These are phyloP conservation scores for Drosophila tsacasi DNA, from an alignment of 1,140 invertebrate genomes.

Conservation along the genomic window DNA sequence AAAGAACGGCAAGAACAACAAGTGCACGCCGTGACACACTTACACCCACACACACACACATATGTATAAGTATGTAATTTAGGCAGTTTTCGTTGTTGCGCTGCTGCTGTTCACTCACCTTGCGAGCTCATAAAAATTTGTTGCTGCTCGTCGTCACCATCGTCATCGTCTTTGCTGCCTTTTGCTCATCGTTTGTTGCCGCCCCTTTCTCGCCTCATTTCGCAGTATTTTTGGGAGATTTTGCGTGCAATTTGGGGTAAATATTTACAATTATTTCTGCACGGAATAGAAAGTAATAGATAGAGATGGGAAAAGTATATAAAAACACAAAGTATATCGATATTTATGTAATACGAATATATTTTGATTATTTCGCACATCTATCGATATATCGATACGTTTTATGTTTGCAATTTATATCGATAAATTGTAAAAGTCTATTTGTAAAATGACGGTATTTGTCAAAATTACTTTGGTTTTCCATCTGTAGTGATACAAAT, in stretches of 20 bases:
- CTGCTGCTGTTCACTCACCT: conserved; percentile 61
- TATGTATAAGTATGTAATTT: conserved; percentile 34
- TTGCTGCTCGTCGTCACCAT: conserved; percentile 35
- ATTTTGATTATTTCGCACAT: too few relatives aligned
- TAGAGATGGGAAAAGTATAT: conserved; percentile 26
- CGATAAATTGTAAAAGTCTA: neutral
- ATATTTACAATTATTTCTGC: conserved; percentile 67
- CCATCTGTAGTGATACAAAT: too few relatives aligned
- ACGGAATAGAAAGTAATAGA: conserved; percentile 71
- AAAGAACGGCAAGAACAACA: conserved; percentile 26
- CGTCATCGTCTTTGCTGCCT: conserved; percentile 42
- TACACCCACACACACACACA: conserved; percentile 10
- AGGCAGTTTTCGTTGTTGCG: conserved; percentile 40
- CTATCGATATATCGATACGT: neutral
- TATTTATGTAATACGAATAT: neutral
- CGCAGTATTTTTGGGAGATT: conserved; percentile 26
- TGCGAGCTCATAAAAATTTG: conserved; percentile 43
- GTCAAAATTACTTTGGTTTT: too few relatives aligned
- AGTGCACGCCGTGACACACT: conserved; percentile 48
- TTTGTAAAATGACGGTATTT: too few relatives aligned
- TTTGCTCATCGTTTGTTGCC: conserved; percentile 25
- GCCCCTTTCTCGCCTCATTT: conserved; percentile 28
- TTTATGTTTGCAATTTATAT: neutral
- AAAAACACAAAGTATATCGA: neutral
- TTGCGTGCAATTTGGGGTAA: conserved; percentile 35